Base-by-base conservation (phyloP, 2,888 invertebrate genomes). In the Acanthosepion esculentum region DNA sequence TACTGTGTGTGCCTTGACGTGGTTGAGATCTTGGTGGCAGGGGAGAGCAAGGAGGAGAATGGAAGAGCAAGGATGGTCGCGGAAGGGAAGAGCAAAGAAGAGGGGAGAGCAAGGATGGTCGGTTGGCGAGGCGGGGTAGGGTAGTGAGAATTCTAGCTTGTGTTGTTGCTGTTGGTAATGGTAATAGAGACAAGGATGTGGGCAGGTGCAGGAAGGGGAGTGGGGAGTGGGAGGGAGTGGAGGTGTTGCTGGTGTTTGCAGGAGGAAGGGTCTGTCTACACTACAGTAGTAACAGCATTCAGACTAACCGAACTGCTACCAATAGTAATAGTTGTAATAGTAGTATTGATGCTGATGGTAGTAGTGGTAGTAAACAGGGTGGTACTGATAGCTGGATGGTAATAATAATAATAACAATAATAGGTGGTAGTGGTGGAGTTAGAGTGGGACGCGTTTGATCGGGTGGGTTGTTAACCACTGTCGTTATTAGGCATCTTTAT, bases 81-180 rank as follows among this genome's bases (percentile, higher is more conserved):
- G n/a, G 78, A 78, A 78, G n/a, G 78, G 78, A 78, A 78, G n/a
- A 78, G 78, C 78, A n/a, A 78, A 33, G n/a, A 78, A 33, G 78
- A 78, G 78, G 33, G 78, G n/a, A 33, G 78, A 78, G 78, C n/a
- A 33, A 78, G 78, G 78, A 78, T 78, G 78, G 78, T 78, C n/a
- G 78, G 78, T 78, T 78, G 78, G 78, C n/a, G 78, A 78, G 78
- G n/a, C 78, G 78, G 33, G 78, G 78, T 41, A n/a, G 78, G 78
- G n/a, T n/a, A n/a, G 78, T 78, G n/a, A 78, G 78, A 78, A 78
- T 78, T 78, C 78, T 78, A 78, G 78, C 78, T 78, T 78, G 78
- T 78, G 78, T 78, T 78, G 78, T 78, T 78, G 78, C 78, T 78
- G 78, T 78, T 78, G 78, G 78, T 78, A 78, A 78, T n/a, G 78